phyloP scores from a whole-genome alignment of 2,888 invertebrate species.

The Digitonthophagus gazella region DNA sequence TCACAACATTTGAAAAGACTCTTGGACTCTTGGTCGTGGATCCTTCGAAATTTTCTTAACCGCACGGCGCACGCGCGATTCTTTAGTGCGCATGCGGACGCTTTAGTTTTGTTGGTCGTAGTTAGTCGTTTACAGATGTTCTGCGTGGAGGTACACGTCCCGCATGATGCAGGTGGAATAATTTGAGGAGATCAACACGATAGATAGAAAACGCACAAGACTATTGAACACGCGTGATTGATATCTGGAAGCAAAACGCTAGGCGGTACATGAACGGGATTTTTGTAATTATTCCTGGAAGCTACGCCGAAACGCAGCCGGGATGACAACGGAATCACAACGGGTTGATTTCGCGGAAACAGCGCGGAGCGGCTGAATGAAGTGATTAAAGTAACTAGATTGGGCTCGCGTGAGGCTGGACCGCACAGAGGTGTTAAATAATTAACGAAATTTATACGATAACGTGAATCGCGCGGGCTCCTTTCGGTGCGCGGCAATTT shows the following conservation, averaged over 20 bases:
- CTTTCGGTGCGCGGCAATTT: conserved; percentile 26
- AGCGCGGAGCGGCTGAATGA: background rate
- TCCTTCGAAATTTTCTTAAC: background rate
- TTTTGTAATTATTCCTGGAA: background rate
- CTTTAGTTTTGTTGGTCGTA: background rate
- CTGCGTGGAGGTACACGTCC: conserved; percentile 14
- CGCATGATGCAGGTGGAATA: conserved; percentile 16
- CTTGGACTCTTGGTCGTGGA: background rate
- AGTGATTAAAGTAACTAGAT: background rate
- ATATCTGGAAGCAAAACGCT: background rate
- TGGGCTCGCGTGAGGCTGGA: background rate
- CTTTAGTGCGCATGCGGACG: background rate
- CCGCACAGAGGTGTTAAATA: background rate
- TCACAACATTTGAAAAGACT: conserved; percentile 17
- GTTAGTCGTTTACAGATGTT: background rate
- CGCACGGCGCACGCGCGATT: background rate
- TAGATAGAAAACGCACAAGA: conserved; percentile 13
- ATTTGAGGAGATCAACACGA: conserved; percentile 15
- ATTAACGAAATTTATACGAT: background rate
- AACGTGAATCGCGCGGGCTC: conserved; percentile 10
- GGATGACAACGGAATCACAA: background rate
- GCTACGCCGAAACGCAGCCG: background rate
- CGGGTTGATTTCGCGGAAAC: background rate
- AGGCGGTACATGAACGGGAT: background rate
- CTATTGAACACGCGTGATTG: conserved; percentile 16